Evolutionary conservation across 2,797 vertebrate genomes (phyloP).

Genomic region (Aldrovandia affinis): DNA sequence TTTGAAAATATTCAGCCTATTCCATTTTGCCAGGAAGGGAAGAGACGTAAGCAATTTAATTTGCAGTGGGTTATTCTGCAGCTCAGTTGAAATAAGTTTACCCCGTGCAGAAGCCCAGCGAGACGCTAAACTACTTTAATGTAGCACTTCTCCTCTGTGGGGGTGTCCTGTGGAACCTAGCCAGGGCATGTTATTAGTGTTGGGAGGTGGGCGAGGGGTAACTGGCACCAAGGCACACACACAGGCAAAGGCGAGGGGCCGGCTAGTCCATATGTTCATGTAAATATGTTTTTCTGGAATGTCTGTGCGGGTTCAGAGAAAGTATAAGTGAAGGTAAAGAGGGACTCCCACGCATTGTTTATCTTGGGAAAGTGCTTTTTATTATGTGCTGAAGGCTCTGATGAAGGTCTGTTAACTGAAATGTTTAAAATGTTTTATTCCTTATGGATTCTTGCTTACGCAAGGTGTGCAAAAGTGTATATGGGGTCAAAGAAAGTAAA

Average conservation of each 20-base stretch:
- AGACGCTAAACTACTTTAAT: neutral
- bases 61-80: slow-evolving; percentile 4
- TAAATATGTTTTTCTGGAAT: neutral
- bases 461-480: neutral
- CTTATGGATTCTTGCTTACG: no score
- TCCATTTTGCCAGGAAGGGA: slow-evolving; percentile 19
- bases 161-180: neutral
- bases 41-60: slow-evolving; percentile 33
- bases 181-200: neutral
- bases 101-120: neutral
- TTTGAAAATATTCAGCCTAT: slow-evolving; percentile 31
- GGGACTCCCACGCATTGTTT: no score
- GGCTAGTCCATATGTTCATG: neutral
- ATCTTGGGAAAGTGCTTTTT: no score
- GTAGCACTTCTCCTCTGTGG: neutral
- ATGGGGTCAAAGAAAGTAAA: neutral
- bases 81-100: slow-evolving; percentile 53
- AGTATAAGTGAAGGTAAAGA: no score
- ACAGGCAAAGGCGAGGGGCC: neutral
- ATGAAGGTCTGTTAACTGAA: neutral
- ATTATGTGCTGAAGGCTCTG: no score
- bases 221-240: neutral
- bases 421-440: neutral
- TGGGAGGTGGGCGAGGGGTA: neutral
- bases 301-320: no score